Evolutionary conservation across 2,888 invertebrate species (phyloP).

Genomic region (Habrosyne pyritoides): DNA sequence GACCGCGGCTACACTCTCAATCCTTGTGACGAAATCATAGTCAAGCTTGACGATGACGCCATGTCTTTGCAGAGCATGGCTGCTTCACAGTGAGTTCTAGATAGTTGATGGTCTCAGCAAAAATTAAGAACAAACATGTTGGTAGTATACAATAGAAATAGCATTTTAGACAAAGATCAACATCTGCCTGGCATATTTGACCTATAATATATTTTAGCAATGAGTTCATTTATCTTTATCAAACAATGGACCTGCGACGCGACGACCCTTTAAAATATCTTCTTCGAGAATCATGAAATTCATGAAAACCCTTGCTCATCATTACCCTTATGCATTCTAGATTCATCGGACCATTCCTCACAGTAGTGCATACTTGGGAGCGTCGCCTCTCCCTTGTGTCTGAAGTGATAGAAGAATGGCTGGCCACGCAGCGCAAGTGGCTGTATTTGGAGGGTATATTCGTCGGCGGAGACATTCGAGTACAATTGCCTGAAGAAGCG

Average conservation of each 20-base stretch:
- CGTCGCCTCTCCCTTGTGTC: constrained; percentile 90
- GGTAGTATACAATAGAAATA: no score
- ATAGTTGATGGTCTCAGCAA: not conserved
- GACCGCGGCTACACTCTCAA: constrained; percentile 92
- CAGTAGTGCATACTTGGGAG: constrained; percentile 94
- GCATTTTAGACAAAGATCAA: no score
- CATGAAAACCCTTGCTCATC: no score
- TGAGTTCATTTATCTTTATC: no score
- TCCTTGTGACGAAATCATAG: constrained; percentile 91
- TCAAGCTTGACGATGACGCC: constrained; percentile 93
- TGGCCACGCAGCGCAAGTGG: constrained; percentile 94
- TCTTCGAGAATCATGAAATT: no score
- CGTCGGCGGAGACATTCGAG: constrained; percentile 93
- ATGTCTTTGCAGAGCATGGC: constrained; percentile 97
- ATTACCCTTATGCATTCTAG: constrained; percentile 62
- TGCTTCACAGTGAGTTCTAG: constrained; percentile 87
- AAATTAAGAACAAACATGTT: no score
- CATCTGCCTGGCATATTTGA: no score
- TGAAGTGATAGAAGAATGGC: constrained; percentile 95
- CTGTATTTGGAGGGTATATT: constrained; percentile 96
- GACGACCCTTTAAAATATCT: no score
- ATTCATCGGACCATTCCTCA: constrained; percentile 94
- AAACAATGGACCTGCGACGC: no score
- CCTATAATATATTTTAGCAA: no score
- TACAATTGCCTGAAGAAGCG: constrained; percentile 94